Evolutionary conservation across 2,113 vertebrate genomes (phyloP).

Genomic region (Daboia siamensis): DNA sequence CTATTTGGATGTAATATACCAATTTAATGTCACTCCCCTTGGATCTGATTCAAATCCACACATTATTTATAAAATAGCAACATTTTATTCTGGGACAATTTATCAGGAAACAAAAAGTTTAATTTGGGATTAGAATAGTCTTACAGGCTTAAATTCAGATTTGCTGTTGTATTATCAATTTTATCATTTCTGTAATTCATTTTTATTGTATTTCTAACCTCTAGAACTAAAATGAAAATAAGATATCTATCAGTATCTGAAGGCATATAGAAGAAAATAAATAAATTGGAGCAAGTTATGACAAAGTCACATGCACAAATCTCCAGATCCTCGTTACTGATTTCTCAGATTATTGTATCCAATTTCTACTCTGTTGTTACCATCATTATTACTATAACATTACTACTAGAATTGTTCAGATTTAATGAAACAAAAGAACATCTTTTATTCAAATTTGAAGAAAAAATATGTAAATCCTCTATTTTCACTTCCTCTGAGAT

Average conservation of each 20-base stretch:
- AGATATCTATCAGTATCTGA: background rate
- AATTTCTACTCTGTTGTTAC: constrained; percentile 22
- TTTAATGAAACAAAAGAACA: background rate
- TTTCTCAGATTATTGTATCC: background rate
- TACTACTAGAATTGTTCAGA: background rate
- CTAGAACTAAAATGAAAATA: background rate
- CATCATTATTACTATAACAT: background rate
- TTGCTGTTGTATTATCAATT: background rate
- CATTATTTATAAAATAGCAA: background rate
- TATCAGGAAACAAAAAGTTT: background rate
- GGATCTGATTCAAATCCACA: background rate
- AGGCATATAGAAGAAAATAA: background rate
- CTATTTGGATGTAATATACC: background rate
- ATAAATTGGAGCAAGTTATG: background rate
- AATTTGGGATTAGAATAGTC: background rate
- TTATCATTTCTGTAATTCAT: background rate
- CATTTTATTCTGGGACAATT: background rate
- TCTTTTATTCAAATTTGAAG: background rate
- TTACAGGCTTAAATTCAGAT: background rate
- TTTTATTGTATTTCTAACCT: background rate
- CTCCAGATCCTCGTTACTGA: background rate
- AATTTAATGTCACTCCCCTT: background rate
- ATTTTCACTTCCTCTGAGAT: background rate
- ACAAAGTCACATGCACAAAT: background rate
- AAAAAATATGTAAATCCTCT: background rate